Base-by-base conservation (phyloP, 2,113 vertebrate genomes). In the Gadus macrocephalus region DNA sequence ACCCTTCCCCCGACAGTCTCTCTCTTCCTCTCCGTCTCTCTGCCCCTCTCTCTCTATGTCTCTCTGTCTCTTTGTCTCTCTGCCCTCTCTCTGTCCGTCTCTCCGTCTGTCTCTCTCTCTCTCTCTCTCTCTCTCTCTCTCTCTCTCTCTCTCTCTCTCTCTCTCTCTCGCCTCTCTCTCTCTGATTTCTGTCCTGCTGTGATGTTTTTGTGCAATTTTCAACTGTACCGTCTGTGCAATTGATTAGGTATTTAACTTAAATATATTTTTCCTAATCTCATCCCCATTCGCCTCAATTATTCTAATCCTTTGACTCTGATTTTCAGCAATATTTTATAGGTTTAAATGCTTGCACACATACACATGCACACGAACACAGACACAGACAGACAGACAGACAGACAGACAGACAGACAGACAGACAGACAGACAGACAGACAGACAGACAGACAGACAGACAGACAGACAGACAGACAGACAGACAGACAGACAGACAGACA, bases 1-100 rank as follows among this genome's bases (percentile, higher is more conserved):
- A 80, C 85, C 86, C 87, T 81, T 83, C 84, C 79, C 86, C 77
- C 76, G 75, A 70, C 68, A 78, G 35, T 70, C 35, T 68, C 58
- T 56, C 38, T 58, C 63, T 79, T 66, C 58, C 62, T 73, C 74
- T 79, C 71, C 62, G 28, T 61, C 56, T 69, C 58, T 61, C 14
- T 61, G 31, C 20, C 25, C 22, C 68, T 62, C 67, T 69, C 55
- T 38, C 56, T 31, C 67, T 25, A 17, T 17, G 3, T 58, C 56
- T 15, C 25, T 25, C 25, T 25, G 4, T 35, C 31, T 35, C 31
- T 35, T 7, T 35, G 31, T 35, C 4, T 35, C 31, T 35, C 4
- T 25, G 25, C 31, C 31, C 31, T 35, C 31, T 35, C 31, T 35
- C 31, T 7, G 4, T 35, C 31, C 6, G 31, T 35, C 31, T 35